These are phyloP conservation scores for Triops cancriformis DNA, from an alignment of 1,140 invertebrate species.

Conservation along the genomic window DNA sequence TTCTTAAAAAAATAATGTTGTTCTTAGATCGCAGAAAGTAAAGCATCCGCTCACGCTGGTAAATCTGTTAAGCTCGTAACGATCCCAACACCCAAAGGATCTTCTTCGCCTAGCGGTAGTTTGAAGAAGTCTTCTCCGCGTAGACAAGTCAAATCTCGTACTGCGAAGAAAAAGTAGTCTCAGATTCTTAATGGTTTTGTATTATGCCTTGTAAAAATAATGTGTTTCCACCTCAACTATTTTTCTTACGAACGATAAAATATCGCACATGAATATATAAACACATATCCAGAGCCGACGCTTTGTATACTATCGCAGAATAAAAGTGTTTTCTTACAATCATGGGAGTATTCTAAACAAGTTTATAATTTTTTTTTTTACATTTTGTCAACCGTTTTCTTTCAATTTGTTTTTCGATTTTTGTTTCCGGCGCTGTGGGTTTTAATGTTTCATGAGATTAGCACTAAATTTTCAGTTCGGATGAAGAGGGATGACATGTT, in stretches of 20 bases:
- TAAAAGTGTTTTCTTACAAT: no score
- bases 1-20: background rate
- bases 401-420: conserved; percentile 16
- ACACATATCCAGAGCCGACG: no score
- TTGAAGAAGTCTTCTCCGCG: background rate
- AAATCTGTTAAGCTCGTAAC: background rate
- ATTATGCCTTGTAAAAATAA: conserved; percentile 1
- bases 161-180: background rate
- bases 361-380: no score
- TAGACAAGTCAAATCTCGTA: background rate
- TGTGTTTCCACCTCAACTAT: background rate
- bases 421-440: conserved; percentile 16
- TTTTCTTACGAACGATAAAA: background rate
- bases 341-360: no score
- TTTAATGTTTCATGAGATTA: background rate
- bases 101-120: background rate
- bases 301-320: no score
- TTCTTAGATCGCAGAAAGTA: background rate
- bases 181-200: background rate
- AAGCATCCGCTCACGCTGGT: background rate
- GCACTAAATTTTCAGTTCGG: conserved; percentile 41
- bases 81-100: background rate
- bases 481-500: conserved; percentile 77
- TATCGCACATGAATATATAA: background rate
- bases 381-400: background rate